These are phyloP conservation scores for Peromyscus maniculatus DNA, from an alignment of 2,113 vertebrate genomes.

Conservation along the genomic window DNA sequence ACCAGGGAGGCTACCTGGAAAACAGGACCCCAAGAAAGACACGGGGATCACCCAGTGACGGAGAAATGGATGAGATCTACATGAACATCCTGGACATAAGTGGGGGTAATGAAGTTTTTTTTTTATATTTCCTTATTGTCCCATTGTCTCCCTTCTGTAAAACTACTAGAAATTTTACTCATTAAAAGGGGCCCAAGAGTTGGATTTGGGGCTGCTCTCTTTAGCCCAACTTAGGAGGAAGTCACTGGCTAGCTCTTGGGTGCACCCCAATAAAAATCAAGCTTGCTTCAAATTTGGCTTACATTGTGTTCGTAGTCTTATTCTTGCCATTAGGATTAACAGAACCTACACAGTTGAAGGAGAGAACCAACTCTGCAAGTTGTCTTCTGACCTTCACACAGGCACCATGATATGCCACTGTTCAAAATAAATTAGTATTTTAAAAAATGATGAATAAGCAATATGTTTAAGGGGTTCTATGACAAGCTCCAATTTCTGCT, in stretches of 20 bases:
- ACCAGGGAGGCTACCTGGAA: no score
- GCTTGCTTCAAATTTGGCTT: not conserved
- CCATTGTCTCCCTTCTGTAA: not conserved
- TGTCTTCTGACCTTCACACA: not conserved
- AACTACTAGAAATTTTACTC: not conserved
- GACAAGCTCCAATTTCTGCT: constrained; percentile 7
- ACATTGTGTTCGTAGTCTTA: not conserved
- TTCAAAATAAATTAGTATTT: not conserved
- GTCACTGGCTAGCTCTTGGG: not conserved
- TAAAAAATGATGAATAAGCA: not conserved
- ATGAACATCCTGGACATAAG: no score
- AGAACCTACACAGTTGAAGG: not conserved
- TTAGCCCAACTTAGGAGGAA: not conserved
- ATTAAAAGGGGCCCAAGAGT: no score
- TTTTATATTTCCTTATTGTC: not conserved
- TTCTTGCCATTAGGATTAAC: not conserved
- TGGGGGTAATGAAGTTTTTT: no score
- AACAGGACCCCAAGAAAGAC: no score
- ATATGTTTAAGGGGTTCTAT: not conserved
- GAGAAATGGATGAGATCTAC: no score
- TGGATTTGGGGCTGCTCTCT: not conserved
- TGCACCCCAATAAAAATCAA: not conserved
- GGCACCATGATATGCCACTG: not conserved
- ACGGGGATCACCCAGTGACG: no score
- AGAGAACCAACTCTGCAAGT: not conserved